A percentile compares a stretch with the other conserved stretches of the same genome.
phyloP scores from a whole-genome alignment of 2,113 vertebrate genomes.

The Eira barbara region DNA sequence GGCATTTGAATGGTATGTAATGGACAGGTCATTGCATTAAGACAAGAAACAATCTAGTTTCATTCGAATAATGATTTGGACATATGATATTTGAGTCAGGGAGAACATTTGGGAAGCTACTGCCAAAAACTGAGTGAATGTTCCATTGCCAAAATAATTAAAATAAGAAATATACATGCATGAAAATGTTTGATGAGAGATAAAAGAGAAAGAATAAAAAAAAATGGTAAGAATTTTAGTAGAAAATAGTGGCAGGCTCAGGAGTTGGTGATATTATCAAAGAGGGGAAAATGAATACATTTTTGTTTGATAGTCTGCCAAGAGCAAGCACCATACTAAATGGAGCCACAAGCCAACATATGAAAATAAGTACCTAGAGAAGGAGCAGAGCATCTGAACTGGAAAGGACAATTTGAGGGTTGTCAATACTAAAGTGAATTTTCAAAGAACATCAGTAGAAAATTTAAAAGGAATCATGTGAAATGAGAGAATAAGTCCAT shows the following conservation, averaged over 20 bases:
- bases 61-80: not conserved
- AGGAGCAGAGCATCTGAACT: not conserved
- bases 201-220: not conserved
- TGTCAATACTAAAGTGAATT: not conserved
- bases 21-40: not conserved
- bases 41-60: not conserved
- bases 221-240: not conserved
- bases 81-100: not conserved
- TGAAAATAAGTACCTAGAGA: not conserved
- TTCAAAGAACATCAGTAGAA: not conserved
- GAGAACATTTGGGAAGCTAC: not conserved
- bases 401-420: not conserved
- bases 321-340: not conserved
- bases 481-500: not conserved
- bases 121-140: not conserved
- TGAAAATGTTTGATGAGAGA: not conserved
- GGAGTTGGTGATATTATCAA: not conserved
- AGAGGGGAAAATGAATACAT: not conserved
- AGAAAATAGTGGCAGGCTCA: not conserved
- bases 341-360: not conserved
- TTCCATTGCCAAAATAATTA: not conserved
- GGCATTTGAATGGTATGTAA: not conserved
- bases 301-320: not conserved
- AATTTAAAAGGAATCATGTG: not conserved
- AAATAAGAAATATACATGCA: not conserved